A percentile compares a stretch with the other conserved stretches of the same genome.
Conservation (phyloP, 2,797 vertebrate species). For the Semaprochilodus insignis region DNA sequence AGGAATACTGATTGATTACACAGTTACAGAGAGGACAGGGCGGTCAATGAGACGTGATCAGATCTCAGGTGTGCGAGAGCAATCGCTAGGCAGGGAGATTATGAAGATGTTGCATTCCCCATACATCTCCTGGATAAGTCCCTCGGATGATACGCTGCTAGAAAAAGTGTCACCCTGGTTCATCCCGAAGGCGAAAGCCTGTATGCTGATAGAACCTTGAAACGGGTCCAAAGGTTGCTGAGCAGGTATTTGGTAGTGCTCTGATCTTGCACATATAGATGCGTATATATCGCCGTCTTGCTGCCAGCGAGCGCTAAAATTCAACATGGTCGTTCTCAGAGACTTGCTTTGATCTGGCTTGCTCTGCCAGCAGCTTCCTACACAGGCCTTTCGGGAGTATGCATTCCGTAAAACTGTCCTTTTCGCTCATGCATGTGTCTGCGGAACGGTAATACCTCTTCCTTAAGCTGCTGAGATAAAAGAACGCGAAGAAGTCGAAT, state of each 20-base stretch:
- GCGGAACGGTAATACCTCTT: slow-evolving; percentile 54
- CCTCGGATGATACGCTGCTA: slow-evolving; percentile 30
- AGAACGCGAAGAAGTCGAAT: not conserved
- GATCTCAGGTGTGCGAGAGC: slow-evolving; percentile 54
- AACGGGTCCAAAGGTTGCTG: not conserved
- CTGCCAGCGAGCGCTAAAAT: not conserved
- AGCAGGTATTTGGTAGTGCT: not conserved
- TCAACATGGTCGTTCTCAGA: not conserved
- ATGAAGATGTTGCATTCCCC: slow-evolving; percentile 57
- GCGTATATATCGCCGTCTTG: not conserved
- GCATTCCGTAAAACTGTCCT: slow-evolving; percentile 40
- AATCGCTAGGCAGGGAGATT: slow-evolving; percentile 60
- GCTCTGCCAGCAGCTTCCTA: not conserved
- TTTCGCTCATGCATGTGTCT: slow-evolving; percentile 30
- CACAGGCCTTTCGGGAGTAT: slow-evolving; percentile 27
- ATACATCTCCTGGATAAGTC: slow-evolving; percentile 45
- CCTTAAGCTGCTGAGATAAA: not conserved
- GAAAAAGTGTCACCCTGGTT: slow-evolving; percentile 26
- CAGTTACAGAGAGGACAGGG: slow-evolving; percentile 76
- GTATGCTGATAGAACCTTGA: not conserved
- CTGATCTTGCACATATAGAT: not conserved
- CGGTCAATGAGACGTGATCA: slow-evolving; percentile 65
- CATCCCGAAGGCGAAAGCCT: not conserved
- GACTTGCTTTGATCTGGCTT: not conserved
- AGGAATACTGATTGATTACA: slow-evolving; percentile 82